Percentiles rank a stretch among this genome's conserved stretches.
phyloP scores from a whole-genome alignment of 2,113 vertebrate species.

The Burhinus oedicnemus region DNA sequence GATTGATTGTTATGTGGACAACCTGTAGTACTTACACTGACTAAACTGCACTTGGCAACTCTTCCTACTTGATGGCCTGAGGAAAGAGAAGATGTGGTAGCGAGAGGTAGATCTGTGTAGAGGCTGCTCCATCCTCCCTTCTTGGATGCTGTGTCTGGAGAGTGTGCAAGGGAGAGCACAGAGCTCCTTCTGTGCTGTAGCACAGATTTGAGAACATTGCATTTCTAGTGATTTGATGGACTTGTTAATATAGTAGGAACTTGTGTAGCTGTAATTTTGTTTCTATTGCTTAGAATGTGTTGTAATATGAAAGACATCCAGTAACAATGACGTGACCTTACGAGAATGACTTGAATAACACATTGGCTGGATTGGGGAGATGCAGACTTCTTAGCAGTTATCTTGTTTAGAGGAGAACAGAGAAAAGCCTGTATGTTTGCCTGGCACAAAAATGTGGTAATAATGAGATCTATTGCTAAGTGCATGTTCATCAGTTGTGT shows the following conservation, averaged over 20 bases:
- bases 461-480: not conserved
- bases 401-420: not conserved
- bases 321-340: not conserved
- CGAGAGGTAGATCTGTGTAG: not conserved
- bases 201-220: not conserved
- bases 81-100: not conserved
- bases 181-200: not conserved
- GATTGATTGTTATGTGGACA: fast-evolving
- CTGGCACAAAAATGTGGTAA: not conserved
- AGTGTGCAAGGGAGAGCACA: not conserved
- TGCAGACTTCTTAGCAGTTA: not conserved
- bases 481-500: not conserved
- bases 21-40: not conserved
- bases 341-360: not conserved
- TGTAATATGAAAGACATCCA: not conserved
- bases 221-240: not conserved
- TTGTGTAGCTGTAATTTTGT: not conserved
- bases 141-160: not conserved
- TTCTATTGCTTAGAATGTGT: not conserved
- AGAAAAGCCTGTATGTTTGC: not conserved
- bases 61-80: not conserved
- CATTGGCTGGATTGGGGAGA: not conserved
- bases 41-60: not conserved
- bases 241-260: not conserved
- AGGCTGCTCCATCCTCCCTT: not conserved